Conservation (phyloP, 2,113 vertebrate species). For the Solea solea region DNA sequence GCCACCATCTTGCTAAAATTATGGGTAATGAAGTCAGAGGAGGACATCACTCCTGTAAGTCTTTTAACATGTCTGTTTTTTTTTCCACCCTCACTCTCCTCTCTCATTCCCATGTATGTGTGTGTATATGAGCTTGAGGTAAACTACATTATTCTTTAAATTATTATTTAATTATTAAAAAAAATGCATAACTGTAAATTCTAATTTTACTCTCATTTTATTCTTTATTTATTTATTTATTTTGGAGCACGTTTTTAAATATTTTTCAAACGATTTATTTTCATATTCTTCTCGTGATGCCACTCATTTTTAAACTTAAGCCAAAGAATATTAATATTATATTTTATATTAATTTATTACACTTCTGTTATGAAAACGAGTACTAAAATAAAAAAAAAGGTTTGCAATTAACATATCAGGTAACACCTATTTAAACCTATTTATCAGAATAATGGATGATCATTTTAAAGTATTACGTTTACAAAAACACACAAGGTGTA, state of each 20-base stretch:
- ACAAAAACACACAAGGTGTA: background rate
- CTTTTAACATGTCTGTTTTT: constrained; percentile 12
- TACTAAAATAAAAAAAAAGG: too few relatives aligned
- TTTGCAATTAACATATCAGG: too few relatives aligned
- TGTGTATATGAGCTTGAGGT: constrained; percentile 40
- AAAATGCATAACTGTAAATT: background rate
- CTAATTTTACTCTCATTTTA: background rate
- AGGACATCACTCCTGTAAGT: constrained; percentile 55
- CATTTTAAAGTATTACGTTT: too few relatives aligned
- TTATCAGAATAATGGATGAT: too few relatives aligned
- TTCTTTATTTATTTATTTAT: background rate
- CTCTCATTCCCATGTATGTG: constrained; percentile 13
- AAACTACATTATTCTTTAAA: background rate
- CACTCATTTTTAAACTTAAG: background rate
- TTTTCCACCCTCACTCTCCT: constrained; percentile 35
- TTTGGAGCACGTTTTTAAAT: background rate
- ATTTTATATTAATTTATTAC: too few relatives aligned
- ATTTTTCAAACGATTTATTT: background rate
- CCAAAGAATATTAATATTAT: too few relatives aligned
- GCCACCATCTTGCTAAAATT: constrained; percentile 72
- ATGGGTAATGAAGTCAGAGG: constrained; percentile 68
- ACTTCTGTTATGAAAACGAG: too few relatives aligned
- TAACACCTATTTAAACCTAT: too few relatives aligned
- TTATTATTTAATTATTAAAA: background rate
- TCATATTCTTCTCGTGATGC: background rate